A percentile compares a stretch with the other conserved stretches of the same genome.
These are phyloP conservation scores for Ridgeia piscesae DNA, from an alignment of 1,140 invertebrate genomes.

Conservation along the genomic window DNA sequence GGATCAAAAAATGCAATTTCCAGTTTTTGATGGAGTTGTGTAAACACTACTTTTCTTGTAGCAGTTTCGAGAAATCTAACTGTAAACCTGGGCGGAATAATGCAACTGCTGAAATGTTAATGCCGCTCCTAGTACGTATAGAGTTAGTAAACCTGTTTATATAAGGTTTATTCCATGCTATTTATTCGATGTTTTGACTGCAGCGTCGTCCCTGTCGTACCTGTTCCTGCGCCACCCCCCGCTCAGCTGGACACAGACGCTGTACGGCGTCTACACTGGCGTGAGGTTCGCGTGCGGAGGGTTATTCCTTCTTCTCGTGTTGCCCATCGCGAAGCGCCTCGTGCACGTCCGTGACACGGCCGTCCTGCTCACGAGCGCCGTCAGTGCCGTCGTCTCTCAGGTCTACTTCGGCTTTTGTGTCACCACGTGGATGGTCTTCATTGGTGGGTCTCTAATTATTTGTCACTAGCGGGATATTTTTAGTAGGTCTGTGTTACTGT, in stretches of 20 bases:
- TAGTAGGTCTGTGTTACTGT: neutral
- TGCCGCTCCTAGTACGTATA: too few relatives aligned
- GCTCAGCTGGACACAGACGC: slow-evolving; percentile 8
- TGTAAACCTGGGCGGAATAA: too few relatives aligned
- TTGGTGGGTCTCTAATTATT: slow-evolving; percentile 8
- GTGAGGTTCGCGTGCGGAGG: neutral
- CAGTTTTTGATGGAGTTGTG: too few relatives aligned
- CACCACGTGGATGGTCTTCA: slow-evolving; percentile 17
- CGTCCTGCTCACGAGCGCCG: neutral
- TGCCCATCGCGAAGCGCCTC: slow-evolving; percentile 10
- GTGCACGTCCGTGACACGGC: neutral
- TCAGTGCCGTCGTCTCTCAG: neutral
- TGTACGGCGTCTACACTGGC: slow-evolving; percentile 23
- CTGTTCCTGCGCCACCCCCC: slow-evolving; percentile 21
- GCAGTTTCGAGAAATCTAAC: too few relatives aligned
- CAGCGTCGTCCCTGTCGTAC: slow-evolving; percentile 12
- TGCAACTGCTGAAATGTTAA: too few relatives aligned
- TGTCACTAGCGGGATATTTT: neutral
- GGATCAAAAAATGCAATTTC: too few relatives aligned
- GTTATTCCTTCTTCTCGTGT: neutral
- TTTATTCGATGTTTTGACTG: neutral
- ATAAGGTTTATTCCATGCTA: too few relatives aligned
- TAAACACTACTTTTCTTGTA: too few relatives aligned
- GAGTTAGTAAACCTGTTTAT: too few relatives aligned
- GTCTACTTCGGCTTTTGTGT: neutral